Evolutionary conservation across 2,797 vertebrate species (phyloP).

Genomic region (Cossypha niveicapilla): DNA sequence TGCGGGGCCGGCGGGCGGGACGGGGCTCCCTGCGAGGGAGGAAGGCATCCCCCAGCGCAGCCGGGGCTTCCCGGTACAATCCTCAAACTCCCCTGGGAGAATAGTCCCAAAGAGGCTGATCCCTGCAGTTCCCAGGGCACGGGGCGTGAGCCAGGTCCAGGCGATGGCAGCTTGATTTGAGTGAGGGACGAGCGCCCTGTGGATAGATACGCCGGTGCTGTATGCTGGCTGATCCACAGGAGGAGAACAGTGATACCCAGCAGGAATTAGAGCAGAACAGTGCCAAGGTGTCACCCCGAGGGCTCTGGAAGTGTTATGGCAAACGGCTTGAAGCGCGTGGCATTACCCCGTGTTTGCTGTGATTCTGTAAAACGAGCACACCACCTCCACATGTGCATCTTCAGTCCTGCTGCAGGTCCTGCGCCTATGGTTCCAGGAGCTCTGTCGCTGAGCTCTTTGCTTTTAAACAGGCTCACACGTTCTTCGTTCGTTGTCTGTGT

Average conservation of each 20-base stretch:
- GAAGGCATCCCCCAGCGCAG: background rate
- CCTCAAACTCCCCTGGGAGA: rapidly evolving
- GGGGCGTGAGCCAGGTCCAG: background rate
- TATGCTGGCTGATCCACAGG: background rate
- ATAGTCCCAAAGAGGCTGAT: background rate
- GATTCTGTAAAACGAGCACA: background rate
- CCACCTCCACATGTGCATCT: rapidly evolving
- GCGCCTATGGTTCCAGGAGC: background rate
- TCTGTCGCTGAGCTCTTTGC: background rate
- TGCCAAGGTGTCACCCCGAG: background rate
- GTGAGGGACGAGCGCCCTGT: background rate
- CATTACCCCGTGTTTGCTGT: background rate
- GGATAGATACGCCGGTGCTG: background rate
- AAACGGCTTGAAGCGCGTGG: background rate
- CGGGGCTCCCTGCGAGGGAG: no score
- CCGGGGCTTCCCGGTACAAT: rapidly evolving
- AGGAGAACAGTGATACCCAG: background rate
- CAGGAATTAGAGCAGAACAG: background rate
- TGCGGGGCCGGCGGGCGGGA: no score
- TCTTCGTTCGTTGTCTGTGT: background rate
- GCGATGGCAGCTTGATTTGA: rapidly evolving
- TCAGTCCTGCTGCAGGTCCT: background rate
- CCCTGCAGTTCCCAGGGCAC: background rate
- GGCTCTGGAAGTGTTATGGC: rapidly evolving
- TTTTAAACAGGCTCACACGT: background rate